Evolutionary conservation across 2,888 invertebrate genomes (phyloP).

Genomic region (Pilophorus perplexus): DNA sequence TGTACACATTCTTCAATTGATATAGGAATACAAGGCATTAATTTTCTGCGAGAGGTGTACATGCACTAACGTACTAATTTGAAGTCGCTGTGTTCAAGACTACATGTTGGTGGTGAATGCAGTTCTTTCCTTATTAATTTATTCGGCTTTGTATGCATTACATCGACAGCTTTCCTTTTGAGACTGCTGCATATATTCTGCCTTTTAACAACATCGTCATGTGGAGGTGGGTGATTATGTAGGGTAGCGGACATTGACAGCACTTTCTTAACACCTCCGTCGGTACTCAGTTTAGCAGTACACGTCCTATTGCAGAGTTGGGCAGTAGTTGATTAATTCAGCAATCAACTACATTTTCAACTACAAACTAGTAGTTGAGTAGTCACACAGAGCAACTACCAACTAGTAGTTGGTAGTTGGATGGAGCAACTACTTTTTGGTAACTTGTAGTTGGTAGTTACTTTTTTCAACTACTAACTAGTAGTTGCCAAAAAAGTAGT

Average conservation of each 20-base stretch:
- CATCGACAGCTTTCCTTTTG: conserved; percentile 16
- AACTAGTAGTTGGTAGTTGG: too few species aligned
- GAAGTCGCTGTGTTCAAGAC: background rate
- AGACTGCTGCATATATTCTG: conserved; percentile 1
- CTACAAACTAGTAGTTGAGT: too few species aligned
- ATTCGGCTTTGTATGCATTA: background rate
- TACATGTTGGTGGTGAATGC: background rate
- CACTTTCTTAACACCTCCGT: too few species aligned
- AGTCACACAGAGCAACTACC: too few species aligned
- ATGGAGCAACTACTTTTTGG: too few species aligned
- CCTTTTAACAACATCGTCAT: background rate
- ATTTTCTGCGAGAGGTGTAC: background rate
- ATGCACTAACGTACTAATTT: conserved; percentile 2
- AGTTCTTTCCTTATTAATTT: background rate
- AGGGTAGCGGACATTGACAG: too few species aligned
- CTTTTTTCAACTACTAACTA: too few species aligned
- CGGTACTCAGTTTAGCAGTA: too few species aligned
- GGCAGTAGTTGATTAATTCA: too few species aligned
- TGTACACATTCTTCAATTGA: background rate
- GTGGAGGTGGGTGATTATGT: conserved; percentile 9
- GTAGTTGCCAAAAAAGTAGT: too few species aligned
- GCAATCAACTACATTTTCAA: too few species aligned
- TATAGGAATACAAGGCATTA: background rate
- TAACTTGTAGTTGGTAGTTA: too few species aligned
- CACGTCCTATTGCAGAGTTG: conserved; percentile 7